Percentiles rank a stretch among this genome's conserved stretches.
These are phyloP conservation scores for Dendrolimus punctatus DNA, from an alignment of 1,140 invertebrate genomes.

Conservation along the genomic window DNA sequence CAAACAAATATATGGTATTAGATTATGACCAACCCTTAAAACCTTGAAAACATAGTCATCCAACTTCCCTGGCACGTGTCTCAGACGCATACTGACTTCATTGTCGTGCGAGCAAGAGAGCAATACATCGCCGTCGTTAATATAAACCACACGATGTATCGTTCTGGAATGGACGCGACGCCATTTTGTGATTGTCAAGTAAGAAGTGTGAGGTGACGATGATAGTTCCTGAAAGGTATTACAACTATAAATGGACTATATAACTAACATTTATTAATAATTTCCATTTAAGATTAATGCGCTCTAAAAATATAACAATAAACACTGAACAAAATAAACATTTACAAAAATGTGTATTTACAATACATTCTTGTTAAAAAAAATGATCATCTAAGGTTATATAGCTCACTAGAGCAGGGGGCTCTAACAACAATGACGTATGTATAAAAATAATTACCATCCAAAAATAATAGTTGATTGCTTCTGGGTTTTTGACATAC, in stretches of 20 bases:
- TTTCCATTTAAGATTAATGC: too few species aligned
- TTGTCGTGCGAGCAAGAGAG: constrained; percentile 70
- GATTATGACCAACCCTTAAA: constrained; percentile 42
- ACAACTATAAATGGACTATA: too few species aligned
- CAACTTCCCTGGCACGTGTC: constrained; percentile 51
- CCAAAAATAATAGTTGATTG: constrained; percentile 71
- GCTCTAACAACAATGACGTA: too few species aligned
- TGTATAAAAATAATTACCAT: constrained; percentile 42
- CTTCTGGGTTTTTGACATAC: constrained; percentile 59
- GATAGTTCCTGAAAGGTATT: constrained; percentile 45
- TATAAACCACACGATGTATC: constrained; percentile 53
- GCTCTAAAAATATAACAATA: too few species aligned
- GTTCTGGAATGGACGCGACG: constrained; percentile 51
- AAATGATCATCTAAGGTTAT: too few species aligned
- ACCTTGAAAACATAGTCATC: constrained; percentile 67
- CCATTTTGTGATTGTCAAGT: constrained; percentile 42
- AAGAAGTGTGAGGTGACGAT: constrained; percentile 55
- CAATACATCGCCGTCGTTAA: constrained; percentile 45
- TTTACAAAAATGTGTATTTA: too few species aligned
- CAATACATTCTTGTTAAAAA: too few species aligned
- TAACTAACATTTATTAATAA: too few species aligned
- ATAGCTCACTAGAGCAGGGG: too few species aligned
- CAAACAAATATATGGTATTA: too few species aligned
- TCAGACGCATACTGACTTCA: constrained; percentile 50
- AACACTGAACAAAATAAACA: too few species aligned